These are phyloP conservation scores for Paralvinella palmiformis DNA, from an alignment of 1,140 invertebrate species.

Conservation along the genomic window DNA sequence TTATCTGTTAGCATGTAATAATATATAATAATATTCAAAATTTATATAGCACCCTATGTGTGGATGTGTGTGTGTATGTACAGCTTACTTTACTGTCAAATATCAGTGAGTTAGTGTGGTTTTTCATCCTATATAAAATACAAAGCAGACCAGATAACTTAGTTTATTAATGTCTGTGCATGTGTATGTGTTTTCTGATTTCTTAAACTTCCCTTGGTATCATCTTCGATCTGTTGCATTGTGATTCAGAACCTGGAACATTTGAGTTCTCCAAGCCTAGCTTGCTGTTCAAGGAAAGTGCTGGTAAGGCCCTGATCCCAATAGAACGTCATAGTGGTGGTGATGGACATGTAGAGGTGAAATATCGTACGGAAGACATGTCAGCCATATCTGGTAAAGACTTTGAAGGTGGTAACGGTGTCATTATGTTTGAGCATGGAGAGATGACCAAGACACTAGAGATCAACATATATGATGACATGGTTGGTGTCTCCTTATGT, in stretches of 20 bases:
- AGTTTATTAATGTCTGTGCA: too few species aligned
- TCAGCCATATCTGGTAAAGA: conserved; percentile 57
- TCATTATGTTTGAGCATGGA: conserved; percentile 57
- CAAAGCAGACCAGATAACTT: too few species aligned
- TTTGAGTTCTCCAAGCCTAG: conserved; percentile 59
- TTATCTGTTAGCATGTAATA: too few species aligned
- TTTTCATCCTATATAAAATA: too few species aligned
- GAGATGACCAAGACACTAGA: conserved; percentile 55
- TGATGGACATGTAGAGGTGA: conserved; percentile 55
- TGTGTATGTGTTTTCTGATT: too few species aligned
- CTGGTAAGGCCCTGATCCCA: conserved; percentile 54
- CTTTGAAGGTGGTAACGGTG: conserved; percentile 52
- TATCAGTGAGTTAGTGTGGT: too few species aligned
- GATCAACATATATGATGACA: conserved; percentile 60
- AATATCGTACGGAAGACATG: conserved; percentile 59
- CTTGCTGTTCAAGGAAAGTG: conserved; percentile 59
- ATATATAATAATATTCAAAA: too few species aligned
- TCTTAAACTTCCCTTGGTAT: too few species aligned
- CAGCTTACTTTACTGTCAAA: too few species aligned
- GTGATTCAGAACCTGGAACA: conserved; percentile 57
- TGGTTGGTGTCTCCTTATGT: too few species aligned
- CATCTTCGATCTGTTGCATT: not conserved
- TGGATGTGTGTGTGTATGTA: too few species aligned
- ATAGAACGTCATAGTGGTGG: conserved; percentile 56
- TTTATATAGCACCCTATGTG: too few species aligned